Evolutionary conservation across 2,797 vertebrate species (phyloP), one percentile per base, ranked within the genome.

Genomic region (Spinus olivaceus): DNA sequence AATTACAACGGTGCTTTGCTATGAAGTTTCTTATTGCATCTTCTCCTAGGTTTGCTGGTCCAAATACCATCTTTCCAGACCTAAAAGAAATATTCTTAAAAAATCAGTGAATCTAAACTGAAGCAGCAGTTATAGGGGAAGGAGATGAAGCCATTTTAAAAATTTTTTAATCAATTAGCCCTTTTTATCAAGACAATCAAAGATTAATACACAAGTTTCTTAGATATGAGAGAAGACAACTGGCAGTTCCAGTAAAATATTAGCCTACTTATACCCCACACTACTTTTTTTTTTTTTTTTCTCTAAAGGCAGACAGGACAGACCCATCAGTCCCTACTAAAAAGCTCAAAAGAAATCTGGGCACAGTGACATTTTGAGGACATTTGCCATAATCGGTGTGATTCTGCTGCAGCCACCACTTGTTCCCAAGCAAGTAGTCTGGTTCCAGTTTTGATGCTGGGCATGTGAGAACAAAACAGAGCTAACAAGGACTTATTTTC

Each of bases 41-140:
- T 78, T 98, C 98, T 94, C 99, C 99, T 84, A 99, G 98, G 95
- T 99, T 99, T 96, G 99, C 98, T 21, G 99, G 99, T 94, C 99
- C 99, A 95, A 99, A 99, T 71, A 98, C 98, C 98, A 99, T 98
- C 88, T 98, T 98, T 96, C 97, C 97, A 95, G 97, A 98, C 89
- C 98, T 98, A 93, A 86, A 97, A 95, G 71, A 95, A 97, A 97
- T 74, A 95, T 79, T 74, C 95, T 86, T 92, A 27, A 86, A 97
- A 86, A 95, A 90, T 95, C 61, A 94, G 76, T 94, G 20, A 96
- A 92, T 67, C 53, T 56, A 87, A 93, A 93, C 86, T 82, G 74
- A 96, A 94, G 23, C 33, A 94, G 23, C 33, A 93, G 69, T 90
- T 69, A 28, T 16, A 50, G 17, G 61, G 60, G 64, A 95, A 47